Conservation (phyloP, 2,797 vertebrate species). For the Pantherophis vulpinus region DNA sequence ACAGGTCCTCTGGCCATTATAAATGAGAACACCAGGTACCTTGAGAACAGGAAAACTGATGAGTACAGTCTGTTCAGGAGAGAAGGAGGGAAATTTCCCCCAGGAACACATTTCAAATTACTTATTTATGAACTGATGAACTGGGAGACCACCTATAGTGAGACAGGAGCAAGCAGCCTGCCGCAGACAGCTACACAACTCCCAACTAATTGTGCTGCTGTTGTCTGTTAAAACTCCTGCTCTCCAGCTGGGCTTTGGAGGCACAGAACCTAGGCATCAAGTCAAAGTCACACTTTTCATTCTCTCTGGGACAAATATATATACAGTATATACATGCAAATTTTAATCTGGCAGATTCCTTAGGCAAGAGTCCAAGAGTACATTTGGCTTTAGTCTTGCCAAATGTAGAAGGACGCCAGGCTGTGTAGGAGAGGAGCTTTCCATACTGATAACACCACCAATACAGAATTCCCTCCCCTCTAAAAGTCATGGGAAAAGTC, state of each 20-base stretch:
- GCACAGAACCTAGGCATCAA: slow-evolving; percentile 74
- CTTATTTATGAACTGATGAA: slow-evolving; percentile 89
- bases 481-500: slow-evolving; percentile 3
- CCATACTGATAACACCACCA: not conserved
- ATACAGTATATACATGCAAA: slow-evolving; percentile 57
- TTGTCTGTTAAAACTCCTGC: slow-evolving; percentile 79
- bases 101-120: slow-evolving; percentile 85
- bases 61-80: slow-evolving; percentile 82
- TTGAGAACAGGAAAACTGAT: slow-evolving; percentile 81
- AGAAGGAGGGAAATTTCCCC: slow-evolving; percentile 80
- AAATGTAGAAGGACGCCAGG: not conserved
- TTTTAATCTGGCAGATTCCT: slow-evolving; percentile 70
- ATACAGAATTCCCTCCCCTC: not conserved
- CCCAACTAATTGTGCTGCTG: slow-evolving; percentile 79
- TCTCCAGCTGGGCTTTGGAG: slow-evolving; percentile 77
- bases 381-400: slow-evolving; percentile 50
- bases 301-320: slow-evolving; percentile 67
- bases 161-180: slow-evolving; percentile 75
- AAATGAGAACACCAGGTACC: slow-evolving; percentile 83
- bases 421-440: slow-evolving; percentile 21
- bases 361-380: slow-evolving; percentile 57
- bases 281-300: slow-evolving; percentile 73
- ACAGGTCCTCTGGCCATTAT: slow-evolving; percentile 82
- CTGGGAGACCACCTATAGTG: slow-evolving; percentile 83
- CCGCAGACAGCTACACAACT: slow-evolving; percentile 78